phyloP scores from a whole-genome alignment of 2,797 vertebrate species.

The Lithobates sylvaticus region DNA sequence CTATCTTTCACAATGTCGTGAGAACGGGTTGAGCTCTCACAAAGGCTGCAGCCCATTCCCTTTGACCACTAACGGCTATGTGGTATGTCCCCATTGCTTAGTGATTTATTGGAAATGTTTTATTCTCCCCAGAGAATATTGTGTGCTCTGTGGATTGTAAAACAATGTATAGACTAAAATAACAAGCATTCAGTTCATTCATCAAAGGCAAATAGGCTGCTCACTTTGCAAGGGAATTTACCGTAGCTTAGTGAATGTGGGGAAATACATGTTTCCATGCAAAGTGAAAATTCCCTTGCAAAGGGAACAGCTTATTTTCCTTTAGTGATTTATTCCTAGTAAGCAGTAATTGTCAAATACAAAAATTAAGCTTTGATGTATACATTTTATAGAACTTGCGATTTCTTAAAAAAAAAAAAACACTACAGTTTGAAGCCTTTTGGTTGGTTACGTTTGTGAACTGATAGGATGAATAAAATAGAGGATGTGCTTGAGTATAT shows the following conservation, averaged over 20 bases:
- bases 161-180: background rate
- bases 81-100: background rate
- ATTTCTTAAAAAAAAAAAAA: too few relatives aligned
- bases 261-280: too few relatives aligned
- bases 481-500: too few relatives aligned
- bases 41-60: background rate
- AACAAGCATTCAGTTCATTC: background rate
- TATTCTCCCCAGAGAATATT: background rate
- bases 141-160: background rate
- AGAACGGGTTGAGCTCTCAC: background rate
- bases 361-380: background rate
- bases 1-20: background rate
- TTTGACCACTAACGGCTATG: slow-evolving; percentile 2
- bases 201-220: too few relatives aligned
- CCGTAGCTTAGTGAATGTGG: too few relatives aligned
- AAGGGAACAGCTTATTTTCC: too few relatives aligned
- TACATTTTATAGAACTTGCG: too few relatives aligned
- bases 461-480: too few relatives aligned
- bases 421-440: too few relatives aligned
- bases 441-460: too few relatives aligned
- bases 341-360: background rate
- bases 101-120: background rate
- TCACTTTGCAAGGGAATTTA: too few relatives aligned
- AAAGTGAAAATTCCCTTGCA: too few relatives aligned
- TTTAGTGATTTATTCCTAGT: background rate